phyloP scores from a whole-genome alignment of 2,113 vertebrate genomes.

The Nesoenas mayeri region DNA sequence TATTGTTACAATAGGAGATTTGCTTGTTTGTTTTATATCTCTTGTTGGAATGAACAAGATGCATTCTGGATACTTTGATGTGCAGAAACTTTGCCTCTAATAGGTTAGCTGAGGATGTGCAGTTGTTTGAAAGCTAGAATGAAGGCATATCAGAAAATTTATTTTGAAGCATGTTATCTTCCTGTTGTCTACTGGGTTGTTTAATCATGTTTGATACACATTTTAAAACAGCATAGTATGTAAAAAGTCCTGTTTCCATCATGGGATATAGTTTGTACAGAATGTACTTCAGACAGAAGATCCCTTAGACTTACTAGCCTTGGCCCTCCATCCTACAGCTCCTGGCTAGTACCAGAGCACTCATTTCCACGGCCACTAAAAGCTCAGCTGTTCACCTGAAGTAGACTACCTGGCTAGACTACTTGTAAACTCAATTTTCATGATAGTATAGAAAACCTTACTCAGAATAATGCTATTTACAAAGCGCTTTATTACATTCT shows the following conservation, averaged over 20 bases:
- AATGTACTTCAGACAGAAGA: neutral
- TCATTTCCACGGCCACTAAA: neutral
- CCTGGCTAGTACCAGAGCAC: neutral
- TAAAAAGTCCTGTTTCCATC: neutral
- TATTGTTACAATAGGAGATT: neutral
- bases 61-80: neutral
- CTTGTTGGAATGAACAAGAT: neutral
- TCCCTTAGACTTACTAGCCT: neutral
- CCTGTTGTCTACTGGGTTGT: neutral
- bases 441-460: neutral
- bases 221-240: neutral
- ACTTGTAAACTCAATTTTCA: neutral
- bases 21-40: neutral
- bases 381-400: neutral
- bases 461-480: neutral
- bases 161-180: neutral
- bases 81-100: neutral
- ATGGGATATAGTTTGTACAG: neutral
- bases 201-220: rapidly evolving
- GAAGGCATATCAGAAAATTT: neutral
- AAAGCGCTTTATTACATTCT: neutral
- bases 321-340: neutral
- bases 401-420: neutral
- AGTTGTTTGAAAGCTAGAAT: neutral
- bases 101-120: neutral